Evolutionary conservation across 2,113 vertebrate species (phyloP), one percentile per base, ranked within the genome.

Genomic region (Macquaria ambigua): DNA sequence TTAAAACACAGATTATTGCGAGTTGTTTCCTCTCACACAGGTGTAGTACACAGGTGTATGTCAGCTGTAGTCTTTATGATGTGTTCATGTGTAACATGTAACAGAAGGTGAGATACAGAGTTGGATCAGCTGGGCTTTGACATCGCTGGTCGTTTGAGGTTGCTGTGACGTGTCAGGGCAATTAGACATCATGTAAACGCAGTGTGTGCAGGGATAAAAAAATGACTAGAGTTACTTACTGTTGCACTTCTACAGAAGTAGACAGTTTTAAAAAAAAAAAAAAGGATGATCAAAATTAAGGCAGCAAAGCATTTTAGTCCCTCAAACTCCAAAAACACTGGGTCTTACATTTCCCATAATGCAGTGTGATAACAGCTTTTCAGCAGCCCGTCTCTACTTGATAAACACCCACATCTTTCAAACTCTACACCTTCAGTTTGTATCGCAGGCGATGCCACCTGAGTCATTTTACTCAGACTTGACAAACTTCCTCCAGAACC

Each of bases 401-500:
- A 34, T 43, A 67, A 79, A 74, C n/a, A 2, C 64, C 71, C 11
- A 69, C 62, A 37, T 37, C 11, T 61, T 61, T 53, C 8, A 46
- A 52, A 52, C 52, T 16, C 8, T 20, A 69, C 76, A 34, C 46
- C n/a, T 28, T 9, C 66, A 39, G 55, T 39, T 25, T 34, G 43
- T 8, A 34, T 21, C 8, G 3, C 15, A 4, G 23, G 5, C 53
- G 16, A 53, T 41, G 52, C 61, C 56, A 64, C n/a, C 7, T 66
- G 50, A 81, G 39, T 82, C 39, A 75, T 75, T 87, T 82, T 34
- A 37, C 14, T 53, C 55, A 74, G 28, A 68, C 37, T 14, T 41
- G 34, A 41, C 25, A n/a, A 50, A 25, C 9, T 23, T 39, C 31
- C 74, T 77, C 25, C 66, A 77, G n/a, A 76, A 72, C 41, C 23